Conservation (phyloP, 1,140 invertebrate species). For the Leptoteleia sp. region DNA sequence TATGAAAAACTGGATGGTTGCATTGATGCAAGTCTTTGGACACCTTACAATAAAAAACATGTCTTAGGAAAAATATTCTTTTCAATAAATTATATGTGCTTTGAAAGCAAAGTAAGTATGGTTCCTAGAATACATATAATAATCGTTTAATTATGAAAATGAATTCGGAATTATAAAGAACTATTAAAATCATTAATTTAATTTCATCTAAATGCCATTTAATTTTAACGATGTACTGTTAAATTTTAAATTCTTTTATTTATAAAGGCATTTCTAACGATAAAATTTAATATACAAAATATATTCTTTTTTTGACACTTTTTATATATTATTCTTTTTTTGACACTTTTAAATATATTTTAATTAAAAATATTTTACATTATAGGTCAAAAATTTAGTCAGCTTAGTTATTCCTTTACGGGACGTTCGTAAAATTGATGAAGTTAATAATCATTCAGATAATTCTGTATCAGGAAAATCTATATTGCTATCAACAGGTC, state of each 20-base stretch:
- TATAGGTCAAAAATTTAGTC: slow-evolving; percentile 90
- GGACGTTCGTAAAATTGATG: slow-evolving; percentile 88
- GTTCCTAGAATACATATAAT: not conserved
- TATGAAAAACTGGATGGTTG: slow-evolving; percentile 96
- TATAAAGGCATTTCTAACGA: too few relatives aligned
- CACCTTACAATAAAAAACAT: slow-evolving; percentile 96
- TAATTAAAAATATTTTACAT: too few relatives aligned
- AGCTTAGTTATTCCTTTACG: slow-evolving; percentile 93
- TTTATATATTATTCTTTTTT: too few relatives aligned
- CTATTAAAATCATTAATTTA: too few relatives aligned
- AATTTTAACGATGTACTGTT: too few relatives aligned
- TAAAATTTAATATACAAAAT: too few relatives aligned
- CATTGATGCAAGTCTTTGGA: slow-evolving; percentile 94
- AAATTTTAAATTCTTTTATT: too few relatives aligned
- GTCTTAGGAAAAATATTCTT: slow-evolving; percentile 95
- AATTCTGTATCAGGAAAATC: slow-evolving; percentile 86
- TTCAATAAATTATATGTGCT: slow-evolving; percentile 97
- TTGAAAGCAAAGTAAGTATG: slow-evolving; percentile 92
- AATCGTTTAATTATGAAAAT: too few relatives aligned
- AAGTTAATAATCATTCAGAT: slow-evolving; percentile 85
- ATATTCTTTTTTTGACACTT: too few relatives aligned
- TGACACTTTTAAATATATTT: too few relatives aligned
- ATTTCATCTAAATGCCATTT: too few relatives aligned
- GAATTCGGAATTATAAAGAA: too few relatives aligned
- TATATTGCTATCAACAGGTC: slow-evolving; percentile 92